Evolutionary conservation across 1,140 invertebrate species (phyloP), one percentile per base, ranked within the genome.

Genomic region (Pachyrhynchus sulphureomaculatus): DNA sequence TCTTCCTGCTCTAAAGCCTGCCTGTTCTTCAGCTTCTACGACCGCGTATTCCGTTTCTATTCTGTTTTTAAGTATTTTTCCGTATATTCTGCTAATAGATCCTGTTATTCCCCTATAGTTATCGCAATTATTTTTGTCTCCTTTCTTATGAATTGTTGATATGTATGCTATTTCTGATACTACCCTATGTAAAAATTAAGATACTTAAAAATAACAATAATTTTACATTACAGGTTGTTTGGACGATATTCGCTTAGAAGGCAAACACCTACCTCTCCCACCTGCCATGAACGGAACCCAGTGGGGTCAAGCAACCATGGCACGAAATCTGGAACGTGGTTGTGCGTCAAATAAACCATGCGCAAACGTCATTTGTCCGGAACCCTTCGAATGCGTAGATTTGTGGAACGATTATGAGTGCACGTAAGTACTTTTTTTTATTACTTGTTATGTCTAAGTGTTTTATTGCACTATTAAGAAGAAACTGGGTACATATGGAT

Each of bases 391-490:
- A 66, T 99, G 96, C 78, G 90, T 95, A 24, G 95, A 98, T 78
- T 84, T 97, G 0, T 99, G 95, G 95, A 94, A 92, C 77, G 89
- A 93, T 78, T 93, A 94, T 70, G 95, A 97, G 72, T 99, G 95
- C 93, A 95, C 92, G 95, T 98, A 81, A 89, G 91, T 88, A 72
- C 34, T 32, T 24, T 12, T 18, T 39, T 45, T 56, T 29, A 13
- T 39, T 8, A 55, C 24, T 0, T 15, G 20, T 55, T 47, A n/a
- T 44, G 10, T n/a, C 2, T 44, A 10, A 44, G 15, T 44, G 1
- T 44, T 44, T 1, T 44, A 44, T 44, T 47, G 13, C 18, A 21
- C 6, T 23, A 3, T 26, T 17, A 5, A 5, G 20, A 47, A 0
- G 13, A 44, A 44, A 44, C 9, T 44, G 9, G 41, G 9, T 9